Base-by-base conservation (phyloP, 1,140 invertebrate genomes). In the Galendromus occidentalis region DNA sequence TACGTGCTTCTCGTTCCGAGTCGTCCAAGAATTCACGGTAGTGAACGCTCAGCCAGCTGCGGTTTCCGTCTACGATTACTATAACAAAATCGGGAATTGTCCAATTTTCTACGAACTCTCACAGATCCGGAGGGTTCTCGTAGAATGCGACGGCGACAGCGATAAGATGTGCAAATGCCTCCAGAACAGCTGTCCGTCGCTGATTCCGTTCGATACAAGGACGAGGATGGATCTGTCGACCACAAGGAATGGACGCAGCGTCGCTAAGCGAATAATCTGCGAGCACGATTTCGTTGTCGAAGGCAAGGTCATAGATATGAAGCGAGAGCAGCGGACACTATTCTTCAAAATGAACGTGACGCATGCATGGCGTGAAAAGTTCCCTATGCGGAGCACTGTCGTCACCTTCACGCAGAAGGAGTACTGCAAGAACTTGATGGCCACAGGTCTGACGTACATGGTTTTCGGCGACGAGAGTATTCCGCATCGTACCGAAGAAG, bases 61-160 rank as follows among this genome's bases (percentile, higher is more conserved):
- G 64, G 69, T 75, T 0, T 73, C 73, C 66, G 71, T 74, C 5
- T 75, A 73, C 66, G 73, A 74, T 65, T 75, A 73, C 65, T 75
- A 74, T 41, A 71, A 72, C 14, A 59, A 59, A 22, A 25, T 14
- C 14, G 51, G 51, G 5, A 59, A 59, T 22, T 59, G 51, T 25
- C 51, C 51, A 9, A 59, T 33, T 25, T 59, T 59, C 51, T 59
- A 59, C 33, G 12, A 14, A 9, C 51, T 59, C 25, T 33, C 25
- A 6, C 25, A 33, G 4, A 17, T 22, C 22, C 25, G 33, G 22
- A 59, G 33, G 9, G 51, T 59, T 25, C 51, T 59, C 51, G 51
- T 59, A 9, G 51, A 59, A 33, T 59, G 51, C 51, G 22, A 25
- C 33, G 33, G 51, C 25, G 25, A 59, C 25, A 59, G 33, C 22